These are phyloP conservation scores for Lissonota sp. DNA, from an alignment of 2,888 invertebrate species.

Conservation along the genomic window DNA sequence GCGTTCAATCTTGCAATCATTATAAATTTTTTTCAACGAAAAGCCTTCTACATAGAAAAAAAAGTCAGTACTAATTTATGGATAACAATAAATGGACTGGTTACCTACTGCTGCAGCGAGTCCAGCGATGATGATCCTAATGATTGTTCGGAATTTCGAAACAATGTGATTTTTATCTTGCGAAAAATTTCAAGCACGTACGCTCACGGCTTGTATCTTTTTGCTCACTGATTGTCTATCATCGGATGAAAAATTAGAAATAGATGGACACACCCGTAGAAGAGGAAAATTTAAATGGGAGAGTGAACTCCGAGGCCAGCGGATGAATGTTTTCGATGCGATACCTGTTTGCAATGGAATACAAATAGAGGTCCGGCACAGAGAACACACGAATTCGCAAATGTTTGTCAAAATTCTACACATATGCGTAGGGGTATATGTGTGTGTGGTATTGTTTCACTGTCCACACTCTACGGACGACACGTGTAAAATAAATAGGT, in stretches of 20 bases:
- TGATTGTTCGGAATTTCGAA: too few relatives aligned
- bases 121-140: too few relatives aligned
- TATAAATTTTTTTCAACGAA: not conserved
- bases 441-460: conserved; percentile 5
- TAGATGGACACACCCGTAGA: conserved; percentile 3
- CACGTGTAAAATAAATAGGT: not conserved
- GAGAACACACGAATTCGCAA: conserved; percentile 55
- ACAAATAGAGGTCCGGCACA: conserved; percentile 56
- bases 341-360: conserved; percentile 43
- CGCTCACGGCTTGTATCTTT: too few relatives aligned
- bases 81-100: too few relatives aligned
- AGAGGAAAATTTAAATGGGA: conserved; percentile 15
- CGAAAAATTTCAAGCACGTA: too few relatives aligned
- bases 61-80: too few relatives aligned
- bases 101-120: too few relatives aligned
- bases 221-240: not conserved
- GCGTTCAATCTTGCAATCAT: conserved; percentile 37
- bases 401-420: conserved; percentile 50
- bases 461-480: not conserved
- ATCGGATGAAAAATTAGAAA: conserved; percentile 32
- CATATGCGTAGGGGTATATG: conserved; percentile 1
- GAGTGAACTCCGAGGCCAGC: not conserved
- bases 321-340: conserved; percentile 10
- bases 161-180: too few relatives aligned
- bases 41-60: too few relatives aligned